Conservation (phyloP, 2,888 invertebrate genomes). For the Malachius bipustulatus region DNA sequence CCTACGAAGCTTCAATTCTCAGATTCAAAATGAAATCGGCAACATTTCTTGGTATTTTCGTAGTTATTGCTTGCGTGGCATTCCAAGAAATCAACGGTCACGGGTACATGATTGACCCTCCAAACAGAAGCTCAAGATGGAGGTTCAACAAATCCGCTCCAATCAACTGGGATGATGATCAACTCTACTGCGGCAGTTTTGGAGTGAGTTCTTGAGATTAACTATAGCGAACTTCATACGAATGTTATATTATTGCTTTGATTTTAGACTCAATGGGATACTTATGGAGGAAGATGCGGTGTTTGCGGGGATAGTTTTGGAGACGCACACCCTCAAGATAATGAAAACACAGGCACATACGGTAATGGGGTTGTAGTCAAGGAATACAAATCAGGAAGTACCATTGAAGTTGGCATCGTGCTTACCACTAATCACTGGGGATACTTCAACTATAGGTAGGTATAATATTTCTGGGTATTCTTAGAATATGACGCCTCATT, state of each 20-base stretch:
- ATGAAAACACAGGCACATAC: slow-evolving; percentile 22
- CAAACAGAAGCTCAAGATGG: slow-evolving; percentile 1
- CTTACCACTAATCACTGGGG: slow-evolving; percentile 2
- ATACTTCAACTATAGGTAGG: slow-evolving; percentile 1
- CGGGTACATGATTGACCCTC: not conserved
- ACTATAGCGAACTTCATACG: not conserved
- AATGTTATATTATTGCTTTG: not conserved
- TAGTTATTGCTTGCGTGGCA: not conserved
- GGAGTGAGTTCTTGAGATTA: not conserved
- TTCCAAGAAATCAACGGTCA: not conserved
- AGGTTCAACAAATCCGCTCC: not conserved
- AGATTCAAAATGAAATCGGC: too few relatives aligned
- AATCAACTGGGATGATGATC: not conserved
- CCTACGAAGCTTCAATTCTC: too few relatives aligned
- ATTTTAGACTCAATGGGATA: not conserved
- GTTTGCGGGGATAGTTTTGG: slow-evolving; percentile 21
- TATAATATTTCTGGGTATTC: too few relatives aligned
- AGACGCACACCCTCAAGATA: slow-evolving; percentile 18
- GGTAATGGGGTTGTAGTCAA: slow-evolving; percentile 14
- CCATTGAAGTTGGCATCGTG: not conserved
- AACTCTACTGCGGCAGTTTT: not conserved
- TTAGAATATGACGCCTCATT: too few relatives aligned
- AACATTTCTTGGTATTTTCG: too few relatives aligned
- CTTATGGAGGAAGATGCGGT: slow-evolving; percentile 16
- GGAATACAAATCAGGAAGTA: not conserved